A percentile compares a stretch with the other conserved stretches of the same genome.
Conservation (phyloP, 2,113 vertebrate genomes). For the Heptranchias perlo region DNA sequence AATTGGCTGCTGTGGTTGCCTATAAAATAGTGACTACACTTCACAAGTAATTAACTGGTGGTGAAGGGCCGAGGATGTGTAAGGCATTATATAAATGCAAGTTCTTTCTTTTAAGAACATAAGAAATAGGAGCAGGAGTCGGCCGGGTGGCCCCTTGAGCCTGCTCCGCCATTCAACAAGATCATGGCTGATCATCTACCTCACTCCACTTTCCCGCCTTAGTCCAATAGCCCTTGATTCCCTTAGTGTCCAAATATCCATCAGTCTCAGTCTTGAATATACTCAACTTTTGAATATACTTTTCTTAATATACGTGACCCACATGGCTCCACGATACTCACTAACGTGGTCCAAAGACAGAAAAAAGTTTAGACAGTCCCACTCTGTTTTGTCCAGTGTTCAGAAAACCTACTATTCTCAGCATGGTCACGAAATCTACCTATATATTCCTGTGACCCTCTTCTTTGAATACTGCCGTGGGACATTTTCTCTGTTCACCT, state of each 20-base stretch:
- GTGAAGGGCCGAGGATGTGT: neutral
- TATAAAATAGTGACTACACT: neutral
- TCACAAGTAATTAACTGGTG: neutral
- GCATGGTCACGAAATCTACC: neutral
- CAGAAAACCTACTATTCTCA: neutral
- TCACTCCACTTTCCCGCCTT: too few relatives aligned
- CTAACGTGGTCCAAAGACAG: neutral
- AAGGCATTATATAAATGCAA: neutral
- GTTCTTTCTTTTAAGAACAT: too few relatives aligned
- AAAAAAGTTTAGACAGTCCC: neutral
- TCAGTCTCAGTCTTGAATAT: too few relatives aligned
- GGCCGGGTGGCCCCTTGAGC: too few relatives aligned
- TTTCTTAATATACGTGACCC: neutral
- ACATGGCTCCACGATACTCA: neutral
- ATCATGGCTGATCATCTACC: too few relatives aligned
- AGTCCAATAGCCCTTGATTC: too few relatives aligned
- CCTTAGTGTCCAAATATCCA: too few relatives aligned
- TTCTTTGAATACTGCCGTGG: neutral
- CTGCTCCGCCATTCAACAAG: too few relatives aligned
- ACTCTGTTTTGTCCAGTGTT: neutral
- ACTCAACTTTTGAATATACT: too few relatives aligned
- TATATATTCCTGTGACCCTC: too few relatives aligned
- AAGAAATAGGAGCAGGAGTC: too few relatives aligned
- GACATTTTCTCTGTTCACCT: neutral
- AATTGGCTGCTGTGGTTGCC: neutral